Evolutionary conservation across 2,888 invertebrate species (phyloP), one percentile per base, ranked within the genome.

Genomic region (Esperia sulphurella): DNA sequence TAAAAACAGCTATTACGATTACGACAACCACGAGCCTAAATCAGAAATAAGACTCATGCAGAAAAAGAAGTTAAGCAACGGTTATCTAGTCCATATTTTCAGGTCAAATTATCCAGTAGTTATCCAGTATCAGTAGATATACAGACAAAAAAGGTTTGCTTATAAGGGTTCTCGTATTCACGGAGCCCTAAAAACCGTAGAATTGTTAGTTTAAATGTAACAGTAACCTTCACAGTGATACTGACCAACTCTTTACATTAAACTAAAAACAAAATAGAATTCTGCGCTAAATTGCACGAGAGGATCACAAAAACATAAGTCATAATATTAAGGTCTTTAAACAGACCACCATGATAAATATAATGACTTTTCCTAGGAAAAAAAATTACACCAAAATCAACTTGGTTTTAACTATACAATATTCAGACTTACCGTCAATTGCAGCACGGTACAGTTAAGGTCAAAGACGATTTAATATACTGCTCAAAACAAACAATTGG

Each of bases 361-460:
- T 58, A 57, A 60, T 61, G 68, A 77, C 73, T 78, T 81, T 78
- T 78, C 77, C 72, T 75, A 76, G 71, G 75, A 78, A 79, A 81
- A 82, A 78, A 69, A 68, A 68, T 63, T 61, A 61, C 63, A 76
- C 74, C 75, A 68, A 70, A 68, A 63, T 54, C 68, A 75, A 70
- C 71, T 75, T 79, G 75, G 75, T 72, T 68, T 71, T 62, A 53
- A 62, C 65, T 69, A 68, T 64, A 68, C 64, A 70, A 62, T 50
- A 21, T 52, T 63, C 54, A 55, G 48, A 51, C 46, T 41, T 51
- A 62, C 55, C 50, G 57, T 51, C 51, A 41, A 45, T 12, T 39
- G 47, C 29, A 41, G 40, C 21, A 29, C 48, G 21, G 33, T 33
- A 38, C 13, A 21, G n/a, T n/a, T 21, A 21, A 21, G 2, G 21